Conservation (phyloP, 2,888 invertebrate genomes). For the Volucella inflata region DNA sequence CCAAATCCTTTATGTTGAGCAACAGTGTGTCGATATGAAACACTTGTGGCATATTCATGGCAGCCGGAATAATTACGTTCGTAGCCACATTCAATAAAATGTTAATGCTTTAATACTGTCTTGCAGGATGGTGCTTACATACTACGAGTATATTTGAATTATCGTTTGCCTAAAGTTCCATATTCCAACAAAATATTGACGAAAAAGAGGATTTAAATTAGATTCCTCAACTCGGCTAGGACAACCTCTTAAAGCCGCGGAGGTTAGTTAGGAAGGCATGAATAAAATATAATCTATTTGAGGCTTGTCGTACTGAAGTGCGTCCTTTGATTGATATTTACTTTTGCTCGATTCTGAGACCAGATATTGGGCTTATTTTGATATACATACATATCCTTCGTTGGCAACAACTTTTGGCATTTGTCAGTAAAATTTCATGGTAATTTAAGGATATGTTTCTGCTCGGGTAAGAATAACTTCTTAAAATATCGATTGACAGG, state of each 20-base stretch:
- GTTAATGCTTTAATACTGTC: not conserved
- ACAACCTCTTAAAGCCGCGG: not conserved
- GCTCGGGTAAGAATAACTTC: not conserved
- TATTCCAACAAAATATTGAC: too few relatives aligned
- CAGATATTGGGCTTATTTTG: not conserved
- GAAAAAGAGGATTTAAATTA: too few relatives aligned
- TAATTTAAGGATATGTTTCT: too few relatives aligned
- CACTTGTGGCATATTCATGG: not conserved
- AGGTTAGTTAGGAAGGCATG: not conserved
- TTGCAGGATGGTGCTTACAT: not conserved
- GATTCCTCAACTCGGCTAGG: not conserved
- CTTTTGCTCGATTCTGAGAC: not conserved
- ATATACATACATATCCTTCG: not conserved
- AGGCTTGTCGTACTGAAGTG: not conserved
- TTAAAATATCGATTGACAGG: conserved; percentile 25
- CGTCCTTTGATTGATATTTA: conserved; percentile 4
- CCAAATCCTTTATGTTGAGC: too few relatives aligned
- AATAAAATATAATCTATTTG: not conserved
- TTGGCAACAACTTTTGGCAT: not conserved
- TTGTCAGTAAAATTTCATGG: not conserved
- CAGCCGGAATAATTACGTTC: not conserved
- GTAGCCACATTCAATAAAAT: not conserved
- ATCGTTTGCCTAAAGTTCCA: not conserved
- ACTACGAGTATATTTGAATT: not conserved
- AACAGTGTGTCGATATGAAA: not conserved